Evolutionary conservation across 1,140 invertebrate species (phyloP), one percentile per base, ranked within the genome.

Genomic region (Drosophila navojoa): DNA sequence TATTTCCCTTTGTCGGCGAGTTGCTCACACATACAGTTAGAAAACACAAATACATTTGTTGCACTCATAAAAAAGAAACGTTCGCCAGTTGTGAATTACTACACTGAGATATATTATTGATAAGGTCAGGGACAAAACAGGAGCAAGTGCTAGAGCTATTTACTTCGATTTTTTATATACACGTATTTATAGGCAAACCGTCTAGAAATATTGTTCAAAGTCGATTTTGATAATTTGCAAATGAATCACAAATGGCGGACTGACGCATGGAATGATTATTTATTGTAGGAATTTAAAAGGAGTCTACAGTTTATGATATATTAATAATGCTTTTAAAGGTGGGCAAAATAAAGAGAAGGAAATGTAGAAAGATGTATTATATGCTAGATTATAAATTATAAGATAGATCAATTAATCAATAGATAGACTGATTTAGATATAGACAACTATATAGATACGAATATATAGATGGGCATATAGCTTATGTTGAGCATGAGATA

Each of bases 1-100:
- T 27, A 25, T 40, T 50, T 63, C 50, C 53, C 84, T 89, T 89
- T 89, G 84, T 89, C 84, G 84, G 81, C 84, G 82, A 40, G 25
- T n/a, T 40, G 25, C 47, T 29, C n/a, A 53, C 27, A 32, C 50
- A 64, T 32, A 44, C 29, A 62, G 38, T 55, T 35, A 35, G 32
- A 35, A 35, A 27, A 49, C 52, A 64, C 42, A 15, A 15, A 61
- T 45, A 50, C 27, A 58, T 47, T 47, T 32, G 25, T 59, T 29
- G 19, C 58, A 32, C 52, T 59, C 73, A 67, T 85, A 62, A 68
- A 64, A 47, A 61, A 59, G 35, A 7, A 35, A 9, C 32, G 32
- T 72, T 72, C 52, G 53, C 45, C 32, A 42, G 22, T 77, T 71
- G 67, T 77, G 66, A 75, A 72, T 78, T 86, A 85, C 47, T 69